phyloP scores from a whole-genome alignment of 1,140 invertebrate species.

The Drosophila watanabei region DNA sequence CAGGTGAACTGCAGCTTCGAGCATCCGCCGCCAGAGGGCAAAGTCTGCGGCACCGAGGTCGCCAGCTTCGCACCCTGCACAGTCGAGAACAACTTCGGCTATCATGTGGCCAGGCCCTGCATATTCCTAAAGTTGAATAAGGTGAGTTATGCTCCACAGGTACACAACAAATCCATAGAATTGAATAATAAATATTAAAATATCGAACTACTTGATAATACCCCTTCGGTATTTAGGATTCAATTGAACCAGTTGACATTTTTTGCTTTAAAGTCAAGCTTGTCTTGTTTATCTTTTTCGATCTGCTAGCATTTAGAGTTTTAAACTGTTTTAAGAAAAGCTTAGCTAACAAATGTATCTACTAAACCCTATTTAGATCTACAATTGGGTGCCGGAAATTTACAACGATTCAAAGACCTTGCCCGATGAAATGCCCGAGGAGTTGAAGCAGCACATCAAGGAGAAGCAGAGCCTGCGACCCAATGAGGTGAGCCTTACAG shows the following conservation, averaged over 20 bases:
- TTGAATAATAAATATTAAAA: too few species aligned
- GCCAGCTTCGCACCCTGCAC: slow-evolving; percentile 86
- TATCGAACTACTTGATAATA: too few species aligned
- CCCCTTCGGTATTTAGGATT: too few species aligned
- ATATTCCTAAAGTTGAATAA: slow-evolving; percentile 94
- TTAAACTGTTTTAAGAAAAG: neutral
- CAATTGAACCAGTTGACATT: too few species aligned
- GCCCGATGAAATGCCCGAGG: slow-evolving; percentile 90
- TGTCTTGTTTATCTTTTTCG: neutral
- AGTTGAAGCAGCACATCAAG: slow-evolving; percentile 90
- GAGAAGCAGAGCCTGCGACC: slow-evolving; percentile 81
- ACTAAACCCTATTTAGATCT: slow-evolving; percentile 88
- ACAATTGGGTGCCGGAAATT: slow-evolving; percentile 91
- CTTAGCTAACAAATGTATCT: neutral
- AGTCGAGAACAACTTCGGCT: slow-evolving; percentile 91
- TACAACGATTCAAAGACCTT: slow-evolving; percentile 91
- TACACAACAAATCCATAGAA: too few species aligned
- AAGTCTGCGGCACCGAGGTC: slow-evolving; percentile 75
- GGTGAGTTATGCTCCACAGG: slow-evolving; percentile 54
- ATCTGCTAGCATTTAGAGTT: neutral
- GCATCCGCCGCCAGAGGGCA: slow-evolving; percentile 59
- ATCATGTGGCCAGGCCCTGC: slow-evolving; percentile 91
- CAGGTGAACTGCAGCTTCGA: slow-evolving; percentile 82
- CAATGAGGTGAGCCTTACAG: slow-evolving; percentile 66
- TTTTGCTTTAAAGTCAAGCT: neutral